Evolutionary conservation across 2,888 invertebrate genomes (phyloP).

Genomic region (Carabus problematicus): DNA sequence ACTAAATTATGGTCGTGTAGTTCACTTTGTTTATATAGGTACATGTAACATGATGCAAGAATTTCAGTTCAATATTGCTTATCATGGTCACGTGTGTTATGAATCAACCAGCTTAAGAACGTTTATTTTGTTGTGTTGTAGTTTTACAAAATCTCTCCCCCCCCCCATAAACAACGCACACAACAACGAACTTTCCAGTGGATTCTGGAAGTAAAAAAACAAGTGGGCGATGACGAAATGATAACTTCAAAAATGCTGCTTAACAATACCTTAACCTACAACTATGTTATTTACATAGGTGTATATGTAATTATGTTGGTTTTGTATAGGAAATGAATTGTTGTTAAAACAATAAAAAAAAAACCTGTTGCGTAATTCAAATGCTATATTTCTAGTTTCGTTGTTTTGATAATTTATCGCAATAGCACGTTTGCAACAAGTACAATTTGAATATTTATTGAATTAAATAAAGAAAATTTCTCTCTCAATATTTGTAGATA

Average conservation of each 20-base stretch:
- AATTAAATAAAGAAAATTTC: too few relatives aligned
- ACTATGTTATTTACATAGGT: not conserved
- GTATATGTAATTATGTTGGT: not conserved
- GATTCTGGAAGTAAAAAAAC: slow-evolving; percentile 28
- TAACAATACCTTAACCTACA: too few relatives aligned
- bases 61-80: slow-evolving; percentile 31
- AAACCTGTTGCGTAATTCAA: slow-evolving; percentile 2
- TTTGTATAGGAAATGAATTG: not conserved
- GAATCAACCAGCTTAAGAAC: slow-evolving; percentile 19
- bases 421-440: too few relatives aligned
- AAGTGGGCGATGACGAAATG: not conserved
- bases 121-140: slow-evolving; percentile 27
- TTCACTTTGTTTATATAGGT: slow-evolving; percentile 34
- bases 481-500: too few relatives aligned
- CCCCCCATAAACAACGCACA: too few relatives aligned
- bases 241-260: too few relatives aligned
- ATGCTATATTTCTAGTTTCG: not conserved
- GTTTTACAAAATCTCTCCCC: slow-evolving; percentile 2
- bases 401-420: not conserved
- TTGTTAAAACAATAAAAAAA: not conserved
- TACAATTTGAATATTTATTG: too few relatives aligned
- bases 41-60: slow-evolving; percentile 27
- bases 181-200: slow-evolving; percentile 24
- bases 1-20: not conserved
- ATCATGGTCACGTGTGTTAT: slow-evolving; percentile 35